A percentile compares a stretch with the other conserved stretches of the same genome.
Conservation (phyloP, 2,888 invertebrate genomes). For the Amaurobius ferox region DNA sequence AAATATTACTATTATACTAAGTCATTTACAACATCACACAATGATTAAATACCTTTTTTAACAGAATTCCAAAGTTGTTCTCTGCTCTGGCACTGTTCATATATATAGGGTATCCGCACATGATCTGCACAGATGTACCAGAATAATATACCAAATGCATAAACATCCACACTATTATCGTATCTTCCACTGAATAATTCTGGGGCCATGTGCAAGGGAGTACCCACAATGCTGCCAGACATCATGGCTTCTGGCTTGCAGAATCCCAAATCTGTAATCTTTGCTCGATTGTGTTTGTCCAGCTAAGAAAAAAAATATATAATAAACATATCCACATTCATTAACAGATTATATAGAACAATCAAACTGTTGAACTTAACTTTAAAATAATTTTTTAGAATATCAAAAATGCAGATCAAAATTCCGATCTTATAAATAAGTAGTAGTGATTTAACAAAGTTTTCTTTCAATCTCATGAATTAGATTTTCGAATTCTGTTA, state of each 20-base stretch:
- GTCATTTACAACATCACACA: too few relatives aligned
- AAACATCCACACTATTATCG: conserved; percentile 90
- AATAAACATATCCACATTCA: too few relatives aligned
- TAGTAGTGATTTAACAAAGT: too few relatives aligned
- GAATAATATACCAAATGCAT: conserved; percentile 92
- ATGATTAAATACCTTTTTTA: conserved; percentile 83
- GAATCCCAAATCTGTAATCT: conserved; percentile 92
- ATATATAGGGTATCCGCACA: conserved; percentile 86
- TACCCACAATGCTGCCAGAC: conserved; percentile 91
- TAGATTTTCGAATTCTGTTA: too few relatives aligned
- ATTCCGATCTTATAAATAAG: too few relatives aligned
- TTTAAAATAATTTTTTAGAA: too few relatives aligned
- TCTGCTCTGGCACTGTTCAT: conserved; percentile 89
- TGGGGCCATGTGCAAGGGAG: conserved; percentile 94
- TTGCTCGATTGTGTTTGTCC: conserved; percentile 85
- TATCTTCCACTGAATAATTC: conserved; percentile 89
- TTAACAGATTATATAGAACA: too few relatives aligned
- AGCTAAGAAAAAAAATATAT: conserved; percentile 78
- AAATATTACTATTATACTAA: too few relatives aligned
- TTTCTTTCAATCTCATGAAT: too few relatives aligned
- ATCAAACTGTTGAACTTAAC: too few relatives aligned
- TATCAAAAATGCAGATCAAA: too few relatives aligned
- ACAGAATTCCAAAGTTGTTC: conserved; percentile 92
- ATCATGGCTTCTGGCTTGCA: conserved; percentile 93
- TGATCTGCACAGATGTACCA: conserved; percentile 93